Evolutionary conservation across 2,888 invertebrate genomes (phyloP), one percentile per base, ranked within the genome.

Genomic region (Cataglyphis albicans): DNA sequence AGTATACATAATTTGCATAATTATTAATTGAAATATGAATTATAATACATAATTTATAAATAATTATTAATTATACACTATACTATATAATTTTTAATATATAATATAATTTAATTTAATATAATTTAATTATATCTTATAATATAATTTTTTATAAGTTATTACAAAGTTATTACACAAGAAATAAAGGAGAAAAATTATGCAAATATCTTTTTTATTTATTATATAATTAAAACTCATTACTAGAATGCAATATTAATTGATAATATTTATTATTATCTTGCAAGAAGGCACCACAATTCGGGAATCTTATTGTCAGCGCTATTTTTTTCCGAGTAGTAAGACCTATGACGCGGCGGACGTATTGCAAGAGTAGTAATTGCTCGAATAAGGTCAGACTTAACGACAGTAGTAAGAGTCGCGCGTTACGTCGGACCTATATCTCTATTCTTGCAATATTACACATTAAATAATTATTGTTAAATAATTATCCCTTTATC

Each of bases 321-420:
- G 21, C n/a, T 52, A 44, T 48, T 64, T 18, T 32, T 35, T 29
- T 21, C n/a, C 48, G 63, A 88, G 81, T 82, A 67, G 75, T 78
- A 76, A 68, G 41, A 35, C 59, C 82, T 32, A 29, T 61, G 63
- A 67, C 61, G 10, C 4, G 10, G 18, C 52, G 41, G 48, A 35
- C 84, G 65, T 10, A 55, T 25, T 48, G 63, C 21, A 59, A 78
- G 59, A 48, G 91, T 91, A 87, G 89, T 87, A 86, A 63, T 61
- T 21, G 57, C 18, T 80, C 6, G 44, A 59, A 64, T 75, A 59
- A 80, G 81, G 72, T 75, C 90, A 75, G 89, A 76, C 84, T 12
- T 12, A 72, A 84, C 76, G 41, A 32, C 55, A 91, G 87, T 89
- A 85, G 90, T 88, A 76, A 83, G 82, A 25, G 25, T 75, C 70